A percentile compares a stretch with the other conserved stretches of the same genome.
Evolutionary conservation across 2,113 vertebrate genomes (phyloP).

Genomic region (Myotis davidii): DNA sequence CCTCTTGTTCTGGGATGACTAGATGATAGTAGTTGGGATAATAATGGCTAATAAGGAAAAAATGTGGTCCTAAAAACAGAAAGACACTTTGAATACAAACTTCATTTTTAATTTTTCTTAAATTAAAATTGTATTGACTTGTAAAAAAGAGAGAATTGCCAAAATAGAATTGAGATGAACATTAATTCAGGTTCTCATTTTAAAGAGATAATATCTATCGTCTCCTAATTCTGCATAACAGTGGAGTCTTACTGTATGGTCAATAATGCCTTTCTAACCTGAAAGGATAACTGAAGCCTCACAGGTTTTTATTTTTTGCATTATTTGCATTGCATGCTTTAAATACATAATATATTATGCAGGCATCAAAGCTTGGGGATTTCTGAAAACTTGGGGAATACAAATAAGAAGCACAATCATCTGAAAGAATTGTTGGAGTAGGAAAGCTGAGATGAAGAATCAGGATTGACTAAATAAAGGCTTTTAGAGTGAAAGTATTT

Average conservation of each 20-base stretch:
- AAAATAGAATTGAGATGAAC: neutral
- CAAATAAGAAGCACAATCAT: slow-evolving; percentile 38
- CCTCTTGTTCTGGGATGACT: neutral
- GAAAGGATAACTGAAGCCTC: neutral
- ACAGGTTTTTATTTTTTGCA: neutral
- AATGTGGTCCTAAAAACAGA: neutral
- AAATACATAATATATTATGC: neutral
- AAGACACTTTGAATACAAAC: neutral
- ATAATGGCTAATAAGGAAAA: neutral
- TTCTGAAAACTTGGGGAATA: neutral
- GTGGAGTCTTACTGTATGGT: neutral
- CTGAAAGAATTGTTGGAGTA: slow-evolving; percentile 48
- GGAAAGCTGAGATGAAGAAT: slow-evolving; percentile 51
- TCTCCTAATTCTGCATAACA: neutral
- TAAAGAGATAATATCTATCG: neutral
- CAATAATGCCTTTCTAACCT: neutral
- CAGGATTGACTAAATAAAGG: slow-evolving; percentile 48
- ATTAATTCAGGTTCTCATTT: neutral
- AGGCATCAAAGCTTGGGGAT: neutral
- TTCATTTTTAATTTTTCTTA: slow-evolving; percentile 12
- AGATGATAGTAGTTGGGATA: neutral
- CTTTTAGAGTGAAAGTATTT: slow-evolving; percentile 68
- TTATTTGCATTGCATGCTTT: neutral
- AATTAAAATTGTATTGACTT: neutral
- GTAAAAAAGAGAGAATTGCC: neutral